phyloP scores from a whole-genome alignment of 2,113 vertebrate species.

The Rhynchopsitta pachyrhyncha region DNA sequence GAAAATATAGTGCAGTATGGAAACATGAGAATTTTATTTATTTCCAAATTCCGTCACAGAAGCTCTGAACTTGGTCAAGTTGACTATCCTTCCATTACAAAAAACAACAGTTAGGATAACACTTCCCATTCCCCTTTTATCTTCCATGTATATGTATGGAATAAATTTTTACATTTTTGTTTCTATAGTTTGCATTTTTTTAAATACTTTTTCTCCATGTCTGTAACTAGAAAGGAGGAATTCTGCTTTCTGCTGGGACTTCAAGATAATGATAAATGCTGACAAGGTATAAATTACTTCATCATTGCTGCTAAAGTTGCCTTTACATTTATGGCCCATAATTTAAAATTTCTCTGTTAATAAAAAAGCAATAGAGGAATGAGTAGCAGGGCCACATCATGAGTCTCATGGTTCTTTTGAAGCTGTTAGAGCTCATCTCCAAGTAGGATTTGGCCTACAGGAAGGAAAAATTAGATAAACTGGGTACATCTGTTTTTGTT shows the following conservation, averaged over 20 bases:
- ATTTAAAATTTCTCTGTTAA: not conserved
- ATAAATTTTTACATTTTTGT: not conserved
- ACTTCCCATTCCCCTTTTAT: not conserved
- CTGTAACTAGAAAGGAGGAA: not conserved
- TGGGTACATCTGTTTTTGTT: not conserved
- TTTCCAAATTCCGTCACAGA: not conserved
- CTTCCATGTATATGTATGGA: too few species aligned
- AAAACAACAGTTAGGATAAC: not conserved
- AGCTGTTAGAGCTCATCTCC: not conserved
- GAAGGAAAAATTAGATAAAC: not conserved
- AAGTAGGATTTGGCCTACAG: not conserved
- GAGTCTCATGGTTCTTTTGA: not conserved
- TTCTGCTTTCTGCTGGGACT: not conserved
- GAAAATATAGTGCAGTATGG: too few species aligned
- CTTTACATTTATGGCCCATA: not conserved
- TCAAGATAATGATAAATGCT: not conserved
- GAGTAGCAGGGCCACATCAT: not conserved
- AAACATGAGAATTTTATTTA: not conserved
- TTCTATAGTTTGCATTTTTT: not conserved
- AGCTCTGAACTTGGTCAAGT: not conserved
- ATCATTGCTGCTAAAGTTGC: not conserved
- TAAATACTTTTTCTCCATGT: accelerated
- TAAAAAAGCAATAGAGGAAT: not conserved
- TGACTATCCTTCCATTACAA: not conserved
- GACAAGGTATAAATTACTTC: not conserved